Evolutionary conservation across 2,888 invertebrate species (phyloP).

Genomic region (Lithophane leautieri): DNA sequence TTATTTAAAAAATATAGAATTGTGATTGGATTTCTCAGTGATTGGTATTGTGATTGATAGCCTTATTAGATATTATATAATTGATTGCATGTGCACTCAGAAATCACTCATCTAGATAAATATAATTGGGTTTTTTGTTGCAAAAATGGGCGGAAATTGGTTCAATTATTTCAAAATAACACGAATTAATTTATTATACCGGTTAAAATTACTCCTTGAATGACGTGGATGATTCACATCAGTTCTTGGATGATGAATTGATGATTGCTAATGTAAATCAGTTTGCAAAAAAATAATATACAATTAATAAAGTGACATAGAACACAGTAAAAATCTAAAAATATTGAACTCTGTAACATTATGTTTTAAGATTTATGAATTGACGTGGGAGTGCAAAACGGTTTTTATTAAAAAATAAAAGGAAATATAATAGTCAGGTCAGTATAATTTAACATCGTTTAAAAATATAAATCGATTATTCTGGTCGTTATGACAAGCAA

Average conservation of each 20-base stretch:
- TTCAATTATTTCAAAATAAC: not conserved
- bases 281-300: not conserved
- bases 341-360: not conserved
- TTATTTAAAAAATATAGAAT: not conserved
- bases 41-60: conserved; percentile 29
- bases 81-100: conserved; percentile 16
- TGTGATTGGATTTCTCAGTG: conserved; percentile 16
- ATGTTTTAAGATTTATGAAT: not conserved
- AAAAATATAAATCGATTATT: conserved; percentile 38
- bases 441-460: conserved; percentile 12
- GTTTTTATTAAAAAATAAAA: not conserved
- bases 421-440: conserved; percentile 1
- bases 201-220: not conserved
- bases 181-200: not conserved
- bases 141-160: not conserved
- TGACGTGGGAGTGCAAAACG: not conserved
- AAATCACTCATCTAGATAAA: conserved; percentile 13
- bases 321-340: not conserved
- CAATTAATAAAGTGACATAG: not conserved
- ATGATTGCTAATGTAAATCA: not conserved
- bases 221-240: no score
- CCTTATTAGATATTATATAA: conserved; percentile 21
- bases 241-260: not conserved
- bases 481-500: conserved; percentile 23
- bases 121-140: conserved; percentile 23